Base-by-base conservation (phyloP, 2,888 invertebrate species). In the Xestia ashworthii region DNA sequence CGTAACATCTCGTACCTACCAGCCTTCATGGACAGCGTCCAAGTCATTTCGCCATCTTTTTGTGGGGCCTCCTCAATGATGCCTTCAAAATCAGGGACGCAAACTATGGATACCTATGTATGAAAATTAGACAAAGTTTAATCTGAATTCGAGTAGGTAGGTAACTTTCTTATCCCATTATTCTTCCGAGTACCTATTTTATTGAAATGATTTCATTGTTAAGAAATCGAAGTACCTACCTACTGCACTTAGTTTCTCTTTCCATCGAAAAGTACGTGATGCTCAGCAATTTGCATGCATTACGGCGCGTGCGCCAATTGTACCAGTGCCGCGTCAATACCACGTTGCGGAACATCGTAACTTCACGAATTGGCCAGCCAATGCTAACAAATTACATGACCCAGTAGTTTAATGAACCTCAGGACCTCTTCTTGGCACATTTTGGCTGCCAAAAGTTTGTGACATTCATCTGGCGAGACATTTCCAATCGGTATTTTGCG, bases 221-320 rank as follows among this genome's bases (percentile, higher is more conserved):
- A 32, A 60, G 58, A 25, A 19, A 60, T 8, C 32, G 6, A 58
- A 58, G 22, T 32, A 60, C 32, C 32, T 32, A 60, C 32, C 32
- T 60, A 32, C 32, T 62, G 48, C 44, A 19, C 4, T 50, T 41
- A 65, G 55, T 82, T 82, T 82, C 69, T 70, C 69, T 80, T 69
- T 72, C 44, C 62, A 79, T 72, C 53, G 32, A 46, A 78, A 74
- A 60, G 50, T 71, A 41, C 50, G 44, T 67, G 55, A 25, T 66
- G 25, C 44, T 69, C n/a, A 11, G 55, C 6, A 62, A 82, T 83
- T 83, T 74, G 77, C 81, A 84, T 84, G 83, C 81, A 62, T 53
- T 65, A 68, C 58, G 58, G 75, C 84, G 83, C 81, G 70, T 84
- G 83, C 83, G 83, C 83, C 70, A 74, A 73, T 73, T 67, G 73